These are phyloP conservation scores for Physella acuta DNA, from an alignment of 1,140 invertebrate species.

Conservation along the genomic window DNA sequence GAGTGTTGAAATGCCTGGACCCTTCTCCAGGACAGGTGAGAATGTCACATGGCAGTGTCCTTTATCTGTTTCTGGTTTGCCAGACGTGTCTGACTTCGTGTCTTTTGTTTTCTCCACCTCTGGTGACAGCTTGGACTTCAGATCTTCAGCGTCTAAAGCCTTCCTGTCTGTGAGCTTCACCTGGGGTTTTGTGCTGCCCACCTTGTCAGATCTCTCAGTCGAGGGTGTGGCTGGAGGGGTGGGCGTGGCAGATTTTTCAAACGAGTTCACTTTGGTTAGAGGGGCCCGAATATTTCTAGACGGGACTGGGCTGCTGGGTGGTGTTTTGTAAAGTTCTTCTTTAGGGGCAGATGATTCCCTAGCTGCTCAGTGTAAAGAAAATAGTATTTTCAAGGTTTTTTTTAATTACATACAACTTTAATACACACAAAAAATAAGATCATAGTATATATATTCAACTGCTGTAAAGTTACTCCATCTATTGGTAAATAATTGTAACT, in stretches of 20 bases:
- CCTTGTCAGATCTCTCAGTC: slow-evolving; percentile 7
- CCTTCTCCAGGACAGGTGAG: slow-evolving; percentile 1
- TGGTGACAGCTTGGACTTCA: neutral
- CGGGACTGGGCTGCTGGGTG: slow-evolving; percentile 46
- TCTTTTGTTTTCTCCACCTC: neutral
- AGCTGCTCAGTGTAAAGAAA: too few species aligned
- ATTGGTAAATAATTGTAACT: too few species aligned
- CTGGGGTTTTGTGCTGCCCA: neutral
- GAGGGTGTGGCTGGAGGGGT: slow-evolving; percentile 28
- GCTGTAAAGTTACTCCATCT: too few species aligned
- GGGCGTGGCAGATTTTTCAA: slow-evolving; percentile 36
- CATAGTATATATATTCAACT: too few species aligned
- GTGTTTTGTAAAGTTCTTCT: slow-evolving; percentile 43
- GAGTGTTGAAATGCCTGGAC: neutral
- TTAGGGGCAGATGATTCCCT: slow-evolving; percentile 19
- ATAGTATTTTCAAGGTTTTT: too few species aligned
- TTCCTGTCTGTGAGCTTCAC: neutral
- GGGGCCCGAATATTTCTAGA: slow-evolving; percentile 29
- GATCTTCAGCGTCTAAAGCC: neutral
- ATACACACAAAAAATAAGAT: too few species aligned
- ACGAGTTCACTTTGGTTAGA: slow-evolving; percentile 45
- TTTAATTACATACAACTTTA: too few species aligned
- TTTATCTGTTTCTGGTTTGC: neutral
- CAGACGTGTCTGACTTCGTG: neutral
- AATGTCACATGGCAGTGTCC: neutral